Evolutionary conservation across 2,797 vertebrate species (phyloP), one percentile per base, ranked within the genome.

Genomic region (Antrozous pallidus): DNA sequence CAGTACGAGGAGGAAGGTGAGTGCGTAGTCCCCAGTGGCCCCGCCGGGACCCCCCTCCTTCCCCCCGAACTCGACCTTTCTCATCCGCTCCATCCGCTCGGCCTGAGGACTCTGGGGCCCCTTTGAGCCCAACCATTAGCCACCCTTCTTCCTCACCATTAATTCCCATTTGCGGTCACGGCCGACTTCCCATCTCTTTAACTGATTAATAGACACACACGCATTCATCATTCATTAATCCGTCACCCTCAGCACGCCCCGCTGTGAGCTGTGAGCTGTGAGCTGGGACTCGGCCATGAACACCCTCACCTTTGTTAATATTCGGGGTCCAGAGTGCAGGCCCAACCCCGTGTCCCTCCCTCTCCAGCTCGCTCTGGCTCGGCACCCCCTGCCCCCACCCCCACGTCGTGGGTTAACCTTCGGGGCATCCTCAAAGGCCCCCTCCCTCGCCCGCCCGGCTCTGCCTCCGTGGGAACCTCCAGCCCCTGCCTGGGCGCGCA

Each of bases 1-100:
- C 99, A 99, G 91, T 97, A 97, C 1, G 98, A 98, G 93, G 99
- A 99, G 97, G 99, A 99, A 99, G 99, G 99, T 99, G 99, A 99
- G 40, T 65, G 0, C 33, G 77, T 0, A 8, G 31, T 26, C 31
- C 54, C 20, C 0, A 98, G 97, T 36, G n/a, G 11, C 28, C 67
- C 36, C 13, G 0, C 75, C 89, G 77, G 93, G 51, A 26, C 80
- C 92, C 91, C 49, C 33, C 42, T 42, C 42, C 81, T 92, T 91
- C 49, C 33, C 96, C 58, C 45, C 58, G 33, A 36, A 42, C 49
- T 11, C 8, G 6, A 14, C 51, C 58, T 26, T 11, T 8, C 38
- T 24, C 2, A 2, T 8, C 51, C n/a, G 69, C 33, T 40, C 40
- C 16, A 14, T 17, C 6, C 3, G 0, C 54, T 24, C 18, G 7